Base-by-base conservation (phyloP, 2,797 vertebrate species). In the Cuculus canorus region DNA sequence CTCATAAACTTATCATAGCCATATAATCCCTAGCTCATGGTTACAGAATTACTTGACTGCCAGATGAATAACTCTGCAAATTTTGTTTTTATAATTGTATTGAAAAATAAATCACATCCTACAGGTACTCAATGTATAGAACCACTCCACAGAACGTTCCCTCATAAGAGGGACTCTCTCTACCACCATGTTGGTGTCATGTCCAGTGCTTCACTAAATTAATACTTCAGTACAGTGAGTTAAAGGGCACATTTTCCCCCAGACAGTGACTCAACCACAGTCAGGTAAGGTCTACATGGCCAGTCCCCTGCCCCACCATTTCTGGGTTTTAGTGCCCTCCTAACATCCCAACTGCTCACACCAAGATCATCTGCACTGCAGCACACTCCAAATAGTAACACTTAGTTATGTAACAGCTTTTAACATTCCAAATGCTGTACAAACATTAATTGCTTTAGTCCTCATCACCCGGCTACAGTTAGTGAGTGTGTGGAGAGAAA, bases 351-450 rank as follows among this genome's bases (percentile, higher is more conserved):
- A 17, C 0, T 12, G n/a, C 82, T 64, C 1, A 0, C 28, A 27
- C 56, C 11, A 5, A 19, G 82, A 77, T 83, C 85, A 84, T 91
- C 92, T 57, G 86, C 92, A 92, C 85, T 93, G 91, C 95, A 95
- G 94, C 88, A 95, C 64, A 79, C 81, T 82, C 82, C 90, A 88
- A 94, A 97, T 82, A 96, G 91, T 80, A 96, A 95, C 94, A 91
- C 85, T 88, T 17, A 6, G 56, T 95, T 96, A 95, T 15, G 52
- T 88, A 94, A 96, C 4, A 1, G 75, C 82, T 79, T 94, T 92
- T 82, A 92, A 63, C 85, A 92, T 92, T 86, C 85, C n/a, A 37
- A 92, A 77, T 0, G 52, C 90, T 82, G 18, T 73, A 82, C 80
- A 47, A 70, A 89, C 41, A 57, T 41, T 69, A 92, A 93, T 76